A percentile compares a stretch with the other conserved stretches of the same genome.
Evolutionary conservation across 2,888 invertebrate species (phyloP).

Genomic region (Dasysyrphus tricinctus): DNA sequence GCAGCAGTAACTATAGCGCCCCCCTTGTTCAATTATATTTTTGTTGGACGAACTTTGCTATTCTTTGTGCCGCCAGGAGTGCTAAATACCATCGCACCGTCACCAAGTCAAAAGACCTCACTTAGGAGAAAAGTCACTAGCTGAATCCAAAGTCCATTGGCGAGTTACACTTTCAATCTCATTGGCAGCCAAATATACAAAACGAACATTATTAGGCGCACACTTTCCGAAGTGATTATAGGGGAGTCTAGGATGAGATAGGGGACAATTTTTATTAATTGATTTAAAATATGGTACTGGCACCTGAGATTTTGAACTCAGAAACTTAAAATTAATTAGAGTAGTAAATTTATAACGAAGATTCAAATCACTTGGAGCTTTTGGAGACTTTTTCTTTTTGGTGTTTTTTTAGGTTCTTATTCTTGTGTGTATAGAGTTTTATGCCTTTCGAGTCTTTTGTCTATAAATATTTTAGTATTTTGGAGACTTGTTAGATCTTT

Average conservation of each 20-base stretch:
- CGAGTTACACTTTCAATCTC: slow-evolving; percentile 65
- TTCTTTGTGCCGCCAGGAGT: slow-evolving; percentile 62
- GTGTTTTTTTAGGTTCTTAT: no score
- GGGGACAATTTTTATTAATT: neutral
- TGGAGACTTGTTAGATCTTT: no score
- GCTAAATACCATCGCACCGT: slow-evolving; percentile 68
- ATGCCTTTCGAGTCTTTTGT: no score
- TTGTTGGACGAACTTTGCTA: slow-evolving; percentile 64
- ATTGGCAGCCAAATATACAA: slow-evolving; percentile 50
- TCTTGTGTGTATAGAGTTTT: no score
- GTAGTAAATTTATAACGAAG: no score
- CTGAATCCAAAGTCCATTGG: slow-evolving; percentile 67
- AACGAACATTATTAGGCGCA: slow-evolving; percentile 32
- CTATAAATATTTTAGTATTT: no score
- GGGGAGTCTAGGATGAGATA: neutral
- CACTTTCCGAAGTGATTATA: slow-evolving; percentile 24
- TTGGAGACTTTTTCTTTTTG: no score
- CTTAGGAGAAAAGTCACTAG: slow-evolving; percentile 34
- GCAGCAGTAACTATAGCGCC: slow-evolving; percentile 48
- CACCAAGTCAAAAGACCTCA: slow-evolving; percentile 30
- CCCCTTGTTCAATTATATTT: slow-evolving; percentile 57
- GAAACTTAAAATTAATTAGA: no score
- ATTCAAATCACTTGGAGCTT: no score
- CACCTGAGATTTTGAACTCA: no score
- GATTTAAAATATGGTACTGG: neutral